Evolutionary conservation across 2,113 vertebrate species (phyloP).

Genomic region (Sminthopsis crassicaudata): DNA sequence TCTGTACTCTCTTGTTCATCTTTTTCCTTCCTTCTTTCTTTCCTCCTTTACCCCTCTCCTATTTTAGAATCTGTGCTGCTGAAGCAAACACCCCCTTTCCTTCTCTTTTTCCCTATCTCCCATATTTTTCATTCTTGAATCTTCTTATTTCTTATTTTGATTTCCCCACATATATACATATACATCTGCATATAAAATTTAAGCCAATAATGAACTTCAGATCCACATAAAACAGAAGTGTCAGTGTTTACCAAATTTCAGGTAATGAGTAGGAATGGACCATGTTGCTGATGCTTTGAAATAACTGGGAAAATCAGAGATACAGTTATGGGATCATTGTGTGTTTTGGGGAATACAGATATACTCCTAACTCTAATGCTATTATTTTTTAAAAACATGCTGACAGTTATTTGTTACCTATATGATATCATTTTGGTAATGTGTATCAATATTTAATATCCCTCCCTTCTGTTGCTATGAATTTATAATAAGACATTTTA

Average conservation of each 20-base stretch:
- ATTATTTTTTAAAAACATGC: not conserved
- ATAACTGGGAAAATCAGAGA: not conserved
- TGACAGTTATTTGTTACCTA: not conserved
- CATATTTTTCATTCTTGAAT: not conserved
- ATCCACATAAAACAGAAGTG: slow-evolving; percentile 33
- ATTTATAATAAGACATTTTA: slow-evolving; percentile 31
- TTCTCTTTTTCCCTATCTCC: not conserved
- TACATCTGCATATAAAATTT: not conserved
- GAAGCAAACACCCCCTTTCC: not conserved
- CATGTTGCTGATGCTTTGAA: slow-evolving; percentile 39
- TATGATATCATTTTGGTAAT: not conserved
- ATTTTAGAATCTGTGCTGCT: too few species aligned
- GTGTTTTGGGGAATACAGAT: not conserved
- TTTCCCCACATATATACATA: not conserved
- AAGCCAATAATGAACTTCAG: not conserved
- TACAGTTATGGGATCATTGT: not conserved
- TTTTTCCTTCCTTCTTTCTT: not conserved
- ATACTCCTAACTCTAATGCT: not conserved
- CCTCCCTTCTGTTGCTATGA: not conserved
- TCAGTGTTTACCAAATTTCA: slow-evolving; percentile 16
- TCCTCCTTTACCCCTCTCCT: not conserved
- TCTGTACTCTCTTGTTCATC: too few species aligned
- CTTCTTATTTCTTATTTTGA: not conserved
- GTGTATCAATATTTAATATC: not conserved
- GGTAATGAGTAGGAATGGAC: not conserved